Base-by-base conservation (phyloP, 1,140 invertebrate species). In the Brachionus calyciflorus region DNA sequence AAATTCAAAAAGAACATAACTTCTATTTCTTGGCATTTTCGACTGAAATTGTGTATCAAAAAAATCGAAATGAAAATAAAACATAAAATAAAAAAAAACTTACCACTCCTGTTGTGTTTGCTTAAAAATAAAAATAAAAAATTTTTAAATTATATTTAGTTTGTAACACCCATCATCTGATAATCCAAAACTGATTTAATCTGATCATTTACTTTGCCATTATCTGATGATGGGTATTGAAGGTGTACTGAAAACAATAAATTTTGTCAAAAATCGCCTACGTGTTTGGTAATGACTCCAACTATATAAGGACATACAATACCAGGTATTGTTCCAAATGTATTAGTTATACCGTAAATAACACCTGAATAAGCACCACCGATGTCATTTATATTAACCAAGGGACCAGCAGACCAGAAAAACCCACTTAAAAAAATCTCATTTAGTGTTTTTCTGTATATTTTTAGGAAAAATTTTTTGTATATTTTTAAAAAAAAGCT, bases 281-380 rank as follows among this genome's bases (percentile, higher is more conserved):
- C 73, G 30, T 76, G 19, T 17, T 41, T 57, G 1, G 73, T 76
- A 3, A 76, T 60, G 7, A 76, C 10, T 7, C 24, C 24, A 2
- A 37, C 30, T 21, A 76, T 37, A n/a, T 51, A 73, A 28, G 68
- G 68, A 49, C 46, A 91, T 2, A 94, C 82, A 76, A 94, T 92
- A 14, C 93, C 93, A n/a, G 92, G 91, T 73, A 94, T 82, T 1
- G 92, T 93, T 0, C 91, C 92, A 77, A 93, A 86, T 0, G 91
- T 93, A 82, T 94, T 94, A 0, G 91, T 90, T 41, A 94, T 88
- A 1, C 92, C 93, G 89, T 92, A 92, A 14, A 93, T 81, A 1
- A 81, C 49, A 90, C 89, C 91, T 10, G 91, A 91, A 84, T 82
- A 84, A 33, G 80, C 81, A 10, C 77, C 77, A 12, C 46, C 57